Evolutionary conservation across 2,888 invertebrate species (phyloP).

Genomic region (Acheta domesticus): DNA sequence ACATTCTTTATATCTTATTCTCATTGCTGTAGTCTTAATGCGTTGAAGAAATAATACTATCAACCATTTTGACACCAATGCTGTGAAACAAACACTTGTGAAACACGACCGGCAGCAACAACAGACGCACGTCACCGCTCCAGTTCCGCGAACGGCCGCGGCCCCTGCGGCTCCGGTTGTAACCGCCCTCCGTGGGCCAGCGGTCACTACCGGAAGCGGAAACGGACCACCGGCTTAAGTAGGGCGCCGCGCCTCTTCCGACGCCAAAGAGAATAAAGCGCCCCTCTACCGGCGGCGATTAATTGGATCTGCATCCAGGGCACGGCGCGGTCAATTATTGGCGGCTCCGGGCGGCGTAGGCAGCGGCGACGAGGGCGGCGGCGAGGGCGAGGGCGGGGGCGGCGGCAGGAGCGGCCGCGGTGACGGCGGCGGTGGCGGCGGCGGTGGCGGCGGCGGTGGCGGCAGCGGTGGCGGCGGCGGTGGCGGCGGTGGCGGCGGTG

Average conservation of each 20-base stretch:
- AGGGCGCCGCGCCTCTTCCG: neutral
- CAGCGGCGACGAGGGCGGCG: neutral
- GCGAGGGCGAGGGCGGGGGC: neutral
- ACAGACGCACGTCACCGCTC: too few species aligned
- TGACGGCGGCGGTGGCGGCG: neutral
- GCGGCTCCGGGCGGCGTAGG: neutral
- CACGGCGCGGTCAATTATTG: constrained; percentile 11
- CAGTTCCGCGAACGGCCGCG: too few species aligned
- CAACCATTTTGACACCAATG: too few species aligned
- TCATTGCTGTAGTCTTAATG: too few species aligned
- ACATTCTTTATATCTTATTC: too few species aligned
- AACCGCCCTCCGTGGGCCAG: neutral
- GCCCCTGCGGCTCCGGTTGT: too few species aligned
- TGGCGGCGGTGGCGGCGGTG: neutral
- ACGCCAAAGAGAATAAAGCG: constrained; percentile 11
- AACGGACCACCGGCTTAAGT: constrained; percentile 7
- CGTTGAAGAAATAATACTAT: too few species aligned
- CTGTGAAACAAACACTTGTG: too few species aligned
- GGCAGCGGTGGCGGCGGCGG: neutral
- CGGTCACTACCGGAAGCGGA: neutral
- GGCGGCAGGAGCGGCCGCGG: neutral
- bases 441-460: neutral
- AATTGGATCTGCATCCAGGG: constrained; percentile 2
- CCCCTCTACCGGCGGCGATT: neutral
- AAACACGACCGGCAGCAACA: too few species aligned